Percentiles rank a stretch among this genome's conserved stretches.
These are phyloP conservation scores for Sebastes schlegelii DNA, from an alignment of 2,113 vertebrate species.

Conservation along the genomic window DNA sequence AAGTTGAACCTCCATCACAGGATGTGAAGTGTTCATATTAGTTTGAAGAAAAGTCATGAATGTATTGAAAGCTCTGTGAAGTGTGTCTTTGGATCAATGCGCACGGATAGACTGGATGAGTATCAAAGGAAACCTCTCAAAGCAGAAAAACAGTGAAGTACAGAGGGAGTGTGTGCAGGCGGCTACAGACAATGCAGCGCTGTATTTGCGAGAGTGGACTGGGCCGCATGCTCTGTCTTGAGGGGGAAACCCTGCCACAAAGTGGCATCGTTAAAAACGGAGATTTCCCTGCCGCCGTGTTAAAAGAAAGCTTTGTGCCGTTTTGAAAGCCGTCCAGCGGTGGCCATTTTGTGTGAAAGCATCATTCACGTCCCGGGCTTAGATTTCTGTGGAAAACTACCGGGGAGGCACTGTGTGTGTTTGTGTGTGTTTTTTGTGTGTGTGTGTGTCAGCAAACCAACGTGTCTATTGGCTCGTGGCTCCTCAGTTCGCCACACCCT, in stretches of 20 bases:
- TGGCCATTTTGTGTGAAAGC: slow-evolving; percentile 72
- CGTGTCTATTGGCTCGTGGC: slow-evolving; percentile 47
- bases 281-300: slow-evolving; percentile 29
- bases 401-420: slow-evolving; percentile 22
- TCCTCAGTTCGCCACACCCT: slow-evolving; percentile 58
- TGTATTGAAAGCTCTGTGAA: slow-evolving; percentile 14
- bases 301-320: slow-evolving; percentile 70
- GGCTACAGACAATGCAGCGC: slow-evolving; percentile 20
- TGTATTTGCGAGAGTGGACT: slow-evolving; percentile 29
- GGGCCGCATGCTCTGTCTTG: slow-evolving; percentile 36
- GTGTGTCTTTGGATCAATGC: neutral
- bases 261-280: slow-evolving; percentile 55
- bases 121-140: neutral
- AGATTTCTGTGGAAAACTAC: slow-evolving; percentile 80
- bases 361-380: slow-evolving; percentile 72
- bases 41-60: neutral
- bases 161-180: slow-evolving; percentile 2
- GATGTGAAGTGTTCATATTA: neutral
- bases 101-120: neutral
- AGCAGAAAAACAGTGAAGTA: neutral
- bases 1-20: neutral
- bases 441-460: slow-evolving; percentile 35
- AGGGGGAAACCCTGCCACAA: slow-evolving; percentile 41
- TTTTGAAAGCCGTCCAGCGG: slow-evolving; percentile 56
- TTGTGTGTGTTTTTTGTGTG: slow-evolving; percentile 20